Conservation (phyloP, 2,113 vertebrate species). For the Myocastor coypus region DNA sequence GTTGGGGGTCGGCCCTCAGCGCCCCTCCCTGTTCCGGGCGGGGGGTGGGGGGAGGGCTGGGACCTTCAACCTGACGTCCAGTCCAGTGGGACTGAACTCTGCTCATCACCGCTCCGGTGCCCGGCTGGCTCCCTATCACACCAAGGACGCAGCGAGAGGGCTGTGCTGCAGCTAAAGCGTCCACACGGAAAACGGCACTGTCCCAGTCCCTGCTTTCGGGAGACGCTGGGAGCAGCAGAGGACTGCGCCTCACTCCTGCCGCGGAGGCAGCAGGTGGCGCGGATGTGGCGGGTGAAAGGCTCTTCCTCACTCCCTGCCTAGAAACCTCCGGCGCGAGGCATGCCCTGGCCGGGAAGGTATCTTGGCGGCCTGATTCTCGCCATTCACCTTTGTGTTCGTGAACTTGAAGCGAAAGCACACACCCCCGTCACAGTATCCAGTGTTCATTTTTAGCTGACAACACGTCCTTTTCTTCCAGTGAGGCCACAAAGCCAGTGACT, state of each 20-base stretch:
- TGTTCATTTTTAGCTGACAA: background rate
- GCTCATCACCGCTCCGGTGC: background rate
- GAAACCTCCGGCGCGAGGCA: accelerated
- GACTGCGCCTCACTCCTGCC: background rate
- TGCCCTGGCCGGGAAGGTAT: too few species aligned
- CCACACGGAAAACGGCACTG: background rate
- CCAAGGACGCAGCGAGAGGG: accelerated
- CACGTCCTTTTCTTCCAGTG: background rate
- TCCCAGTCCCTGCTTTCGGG: background rate
- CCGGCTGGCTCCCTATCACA: background rate
- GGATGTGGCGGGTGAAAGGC: accelerated
- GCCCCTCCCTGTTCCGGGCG: background rate
- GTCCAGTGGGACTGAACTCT: background rate
- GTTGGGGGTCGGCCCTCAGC: background rate
- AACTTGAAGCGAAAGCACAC: accelerated
- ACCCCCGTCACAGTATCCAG: accelerated
- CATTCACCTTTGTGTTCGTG: background rate
- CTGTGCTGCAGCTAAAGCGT: background rate
- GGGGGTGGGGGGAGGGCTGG: background rate
- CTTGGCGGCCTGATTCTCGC: background rate
- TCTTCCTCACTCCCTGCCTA: background rate
- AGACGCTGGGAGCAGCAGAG: background rate
- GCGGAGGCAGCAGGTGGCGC: too few species aligned
- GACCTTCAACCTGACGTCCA: background rate
- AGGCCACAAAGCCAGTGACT: background rate